These are phyloP conservation scores for Ditylenchus weischeri DNA, from an alignment of 2,888 invertebrate species.

Conservation along the genomic window DNA sequence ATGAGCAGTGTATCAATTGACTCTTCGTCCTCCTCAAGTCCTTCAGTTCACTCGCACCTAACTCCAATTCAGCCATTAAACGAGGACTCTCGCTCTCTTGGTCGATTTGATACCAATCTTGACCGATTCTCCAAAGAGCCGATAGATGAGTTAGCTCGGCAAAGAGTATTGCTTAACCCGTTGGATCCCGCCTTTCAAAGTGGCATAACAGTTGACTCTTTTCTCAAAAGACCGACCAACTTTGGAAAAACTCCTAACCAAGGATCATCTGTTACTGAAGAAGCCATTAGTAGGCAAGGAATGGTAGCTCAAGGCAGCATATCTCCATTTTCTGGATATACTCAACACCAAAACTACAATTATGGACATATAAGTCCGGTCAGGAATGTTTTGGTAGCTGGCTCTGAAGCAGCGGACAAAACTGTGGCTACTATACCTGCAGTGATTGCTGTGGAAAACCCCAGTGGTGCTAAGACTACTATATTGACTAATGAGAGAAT, in stretches of 20 bases:
- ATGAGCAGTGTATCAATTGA: too few species aligned
- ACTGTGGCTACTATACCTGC: conserved; percentile 2
- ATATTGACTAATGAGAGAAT: conserved; percentile 6
- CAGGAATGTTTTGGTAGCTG: neutral
- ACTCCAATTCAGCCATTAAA: too few species aligned
- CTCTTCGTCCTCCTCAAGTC: too few species aligned
- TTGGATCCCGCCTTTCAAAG: conserved; percentile 1
- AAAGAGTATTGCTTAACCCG: conserved; percentile 1
- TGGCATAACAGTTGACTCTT: neutral
- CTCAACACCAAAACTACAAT: neutral
- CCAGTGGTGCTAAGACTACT: conserved; percentile 2
- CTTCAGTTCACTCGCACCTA: too few species aligned
- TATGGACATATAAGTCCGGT: neutral
- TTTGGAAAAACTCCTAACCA: neutral
- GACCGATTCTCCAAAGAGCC: conserved; percentile 2
- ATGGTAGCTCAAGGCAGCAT: neutral
- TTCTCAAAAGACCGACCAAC: neutral
- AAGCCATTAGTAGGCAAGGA: neutral
- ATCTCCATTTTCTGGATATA: neutral
- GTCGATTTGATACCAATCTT: conserved; percentile 2
- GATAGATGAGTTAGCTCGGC: neutral
- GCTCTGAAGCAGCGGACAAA: neutral
- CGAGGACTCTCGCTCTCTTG: neutral
- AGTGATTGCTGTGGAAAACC: neutral
- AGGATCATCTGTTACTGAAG: neutral